Evolutionary conservation across 1,140 invertebrate species (phyloP).

Genomic region (Heliconius hewitsoni): DNA sequence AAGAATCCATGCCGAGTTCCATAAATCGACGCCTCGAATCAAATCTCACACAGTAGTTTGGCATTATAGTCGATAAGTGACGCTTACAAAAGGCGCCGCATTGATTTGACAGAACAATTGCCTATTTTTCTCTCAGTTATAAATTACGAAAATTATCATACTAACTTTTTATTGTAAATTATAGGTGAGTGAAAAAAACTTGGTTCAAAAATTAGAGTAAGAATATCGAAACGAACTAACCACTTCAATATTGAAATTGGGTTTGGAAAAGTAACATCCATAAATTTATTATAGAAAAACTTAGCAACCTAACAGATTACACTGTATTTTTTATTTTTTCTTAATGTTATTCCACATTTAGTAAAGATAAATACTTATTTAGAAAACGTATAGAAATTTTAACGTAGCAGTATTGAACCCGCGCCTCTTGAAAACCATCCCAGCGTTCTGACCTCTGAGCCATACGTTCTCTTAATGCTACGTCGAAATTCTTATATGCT

Average conservation of each 20-base stretch:
- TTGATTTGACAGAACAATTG: slow-evolving; percentile 59
- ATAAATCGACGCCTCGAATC: neutral
- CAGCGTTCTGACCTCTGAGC: too few relatives aligned
- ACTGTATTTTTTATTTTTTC: neutral
- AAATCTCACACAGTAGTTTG: slow-evolving; percentile 18
- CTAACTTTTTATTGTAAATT: neutral
- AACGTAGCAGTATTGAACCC: too few relatives aligned
- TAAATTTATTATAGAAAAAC: too few relatives aligned
- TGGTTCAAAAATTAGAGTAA: slow-evolving; percentile 46
- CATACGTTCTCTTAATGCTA: too few relatives aligned
- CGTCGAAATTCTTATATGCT: too few relatives aligned
- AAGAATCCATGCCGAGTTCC: slow-evolving; percentile 4
- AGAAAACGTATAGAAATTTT: too few relatives aligned
- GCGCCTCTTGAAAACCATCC: too few relatives aligned
- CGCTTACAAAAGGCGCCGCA: slow-evolving; percentile 21
- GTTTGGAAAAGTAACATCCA: neutral
- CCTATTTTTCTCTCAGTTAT: slow-evolving; percentile 54
- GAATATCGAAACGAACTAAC: slow-evolving; percentile 16
- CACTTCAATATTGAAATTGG: neutral
- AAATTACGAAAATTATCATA: slow-evolving; percentile 40
- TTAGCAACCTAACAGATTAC: neutral
- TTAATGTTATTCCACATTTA: too few relatives aligned
- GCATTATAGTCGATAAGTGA: slow-evolving; percentile 21
- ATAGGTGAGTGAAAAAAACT: neutral
- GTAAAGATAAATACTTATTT: too few relatives aligned